Evolutionary conservation across 1,140 invertebrate species (phyloP).

Genomic region (Magallana angulata): DNA sequence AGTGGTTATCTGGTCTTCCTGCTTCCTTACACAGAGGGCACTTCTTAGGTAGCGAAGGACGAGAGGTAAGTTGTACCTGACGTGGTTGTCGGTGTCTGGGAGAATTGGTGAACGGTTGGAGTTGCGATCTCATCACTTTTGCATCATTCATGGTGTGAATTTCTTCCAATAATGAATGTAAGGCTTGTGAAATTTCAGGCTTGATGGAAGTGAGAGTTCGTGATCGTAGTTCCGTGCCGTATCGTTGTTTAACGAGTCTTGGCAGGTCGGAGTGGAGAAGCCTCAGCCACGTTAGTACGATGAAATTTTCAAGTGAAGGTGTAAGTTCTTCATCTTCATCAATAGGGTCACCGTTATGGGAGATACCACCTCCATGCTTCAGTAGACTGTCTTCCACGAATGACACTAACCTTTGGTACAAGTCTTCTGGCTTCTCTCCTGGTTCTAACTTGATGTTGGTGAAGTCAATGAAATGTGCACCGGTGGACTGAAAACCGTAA

Average conservation of each 20-base stretch:
- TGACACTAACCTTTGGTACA: conserved; percentile 55
- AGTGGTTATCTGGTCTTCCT: conserved; percentile 46
- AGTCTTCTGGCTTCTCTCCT: conserved; percentile 57
- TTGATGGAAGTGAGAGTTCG: conserved; percentile 57
- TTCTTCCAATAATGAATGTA: conserved; percentile 55
- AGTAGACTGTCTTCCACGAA: conserved; percentile 62
- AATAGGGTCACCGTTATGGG: conserved; percentile 42
- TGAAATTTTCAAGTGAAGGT: conserved; percentile 52
- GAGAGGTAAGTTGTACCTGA: not conserved
- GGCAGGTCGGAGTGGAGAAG: conserved; percentile 52
- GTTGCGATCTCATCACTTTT: not conserved
- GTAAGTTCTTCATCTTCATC: conserved; percentile 55
- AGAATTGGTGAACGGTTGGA: not conserved
- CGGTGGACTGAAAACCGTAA: conserved; percentile 55
- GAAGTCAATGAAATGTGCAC: conserved; percentile 33
- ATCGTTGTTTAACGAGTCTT: conserved; percentile 57
- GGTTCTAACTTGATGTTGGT: conserved; percentile 39
- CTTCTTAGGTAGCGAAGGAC: not conserved
- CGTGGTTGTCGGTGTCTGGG: not conserved
- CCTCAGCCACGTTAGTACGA: conserved; percentile 54
- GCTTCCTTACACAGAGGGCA: conserved; percentile 55
- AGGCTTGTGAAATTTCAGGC: conserved; percentile 60
- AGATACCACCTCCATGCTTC: conserved; percentile 16
- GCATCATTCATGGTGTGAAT: conserved; percentile 42
- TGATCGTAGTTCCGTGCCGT: conserved; percentile 56